Base-by-base conservation (phyloP, 2,888 invertebrate genomes). In the Phania funesta region DNA sequence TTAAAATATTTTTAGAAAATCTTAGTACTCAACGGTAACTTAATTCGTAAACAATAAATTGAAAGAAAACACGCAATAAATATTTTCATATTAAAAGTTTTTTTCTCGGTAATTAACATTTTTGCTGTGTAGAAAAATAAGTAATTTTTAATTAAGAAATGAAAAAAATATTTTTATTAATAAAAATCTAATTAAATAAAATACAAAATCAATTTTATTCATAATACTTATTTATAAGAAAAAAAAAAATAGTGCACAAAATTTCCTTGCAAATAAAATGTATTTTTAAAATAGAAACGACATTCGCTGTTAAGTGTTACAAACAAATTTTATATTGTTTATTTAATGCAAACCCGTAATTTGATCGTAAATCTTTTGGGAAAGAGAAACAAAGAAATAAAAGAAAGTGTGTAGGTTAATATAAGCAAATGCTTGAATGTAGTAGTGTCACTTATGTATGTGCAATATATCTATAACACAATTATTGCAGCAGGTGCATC, bases 1-100 rank as follows among this genome's bases (percentile, higher is more conserved):
- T 67, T 44, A 67, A 68, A 77, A 71, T 67, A 24, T 48, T 62
- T 77, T 73, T 48, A 77, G 60, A 60, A 77, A 67, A 58, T 67
- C 38, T 81, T 81, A 81, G 81, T 81, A 68, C 77, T 81, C 77
- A 77, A 64, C 77, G 81, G 81, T 81, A 73, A 67, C 77, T 77
- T 73, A 77, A 81, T 48, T 77, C 73, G 81, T 62, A 60, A 73
- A 73, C 81, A 77, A 81, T 73, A 46, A 5, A 26, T 18, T 3
- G 18, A 32, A 58, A 41, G 70, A 29, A 38, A 20, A 32, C 58
- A 50, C 58, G n/a, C 44, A 6, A 18, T 52, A 26, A 26, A 48
- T 50, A 20, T 16, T 32, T 6, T 11, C 2, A 2, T 16, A 44
- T 62, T 20, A 16, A 20, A 26, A 38, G 11, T 5, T 54, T 13